Base-by-base conservation (phyloP, 1,140 invertebrate genomes). In the Plodia interpunctella region DNA sequence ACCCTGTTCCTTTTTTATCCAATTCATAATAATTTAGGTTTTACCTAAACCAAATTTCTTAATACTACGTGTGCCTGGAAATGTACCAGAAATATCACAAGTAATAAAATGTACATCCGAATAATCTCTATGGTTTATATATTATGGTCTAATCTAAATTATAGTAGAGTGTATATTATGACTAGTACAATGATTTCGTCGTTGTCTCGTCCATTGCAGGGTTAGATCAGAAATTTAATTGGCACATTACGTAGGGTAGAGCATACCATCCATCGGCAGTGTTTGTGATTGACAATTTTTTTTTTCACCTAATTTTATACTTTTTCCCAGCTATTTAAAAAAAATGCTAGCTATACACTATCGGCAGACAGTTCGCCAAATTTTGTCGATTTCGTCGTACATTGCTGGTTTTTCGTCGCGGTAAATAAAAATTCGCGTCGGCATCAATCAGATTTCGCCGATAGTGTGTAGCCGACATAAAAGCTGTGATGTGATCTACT, bases 1-100 rank as follows among this genome's bases (percentile, higher is more conserved):
- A 53, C 51, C 51, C 51, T 53, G 51, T n/a, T 25, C 19, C 21
- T 18, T 53, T 21, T 11, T 53, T 1, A 53, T 53, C 10, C 51
- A 53, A 53, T 21, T 53, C 17, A 53, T 21, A 68, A 70, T 72
- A 68, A 70, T 72, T 74, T 72, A 69, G 76, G 76, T 81, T 81
- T 66, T 65, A n/a, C n/a, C n/a, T n/a, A 53, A 81, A 81, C 78
- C 78, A 63, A 69, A 49, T 58, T 57, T 66, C 73, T 74, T 75
- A 76, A 10, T 66, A 55, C 70, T 78, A 77, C 15, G 28, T 54
- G 57, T 25, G 20, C 19, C 66, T 68, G 66, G 62, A 60, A 25
- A 17, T 62, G 66, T 66, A 66, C 70, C 62, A 69, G 64, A 69
- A 53, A 74, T 82, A 82, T 82, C 79, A 82, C 79, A 82, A 72